These are phyloP conservation scores for Himalopsyche phryganea DNA, from an alignment of 1,140 invertebrate species.

Conservation along the genomic window DNA sequence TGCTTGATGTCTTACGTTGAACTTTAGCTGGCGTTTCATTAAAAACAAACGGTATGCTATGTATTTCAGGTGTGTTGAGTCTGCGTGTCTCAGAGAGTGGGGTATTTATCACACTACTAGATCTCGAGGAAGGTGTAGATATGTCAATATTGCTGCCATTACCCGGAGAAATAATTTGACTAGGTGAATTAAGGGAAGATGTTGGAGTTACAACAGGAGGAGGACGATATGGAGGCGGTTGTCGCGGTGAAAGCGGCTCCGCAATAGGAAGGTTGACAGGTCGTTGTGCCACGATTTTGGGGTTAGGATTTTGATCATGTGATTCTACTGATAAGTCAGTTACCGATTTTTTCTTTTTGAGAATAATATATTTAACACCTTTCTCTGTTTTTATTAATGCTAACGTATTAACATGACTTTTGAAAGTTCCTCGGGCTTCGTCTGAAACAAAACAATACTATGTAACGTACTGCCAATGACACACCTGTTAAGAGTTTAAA, in stretches of 20 bases:
- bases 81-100: too few species aligned
- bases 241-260: conserved; percentile 38
- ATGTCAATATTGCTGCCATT: too few species aligned
- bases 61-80: too few species aligned
- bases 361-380: conserved; percentile 78
- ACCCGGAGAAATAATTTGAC: too few species aligned
- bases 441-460: conserved; percentile 57
- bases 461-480: conserved; percentile 5
- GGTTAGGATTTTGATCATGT: conserved; percentile 31
- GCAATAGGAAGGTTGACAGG: not conserved
- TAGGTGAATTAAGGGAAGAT: not conserved
- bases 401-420: conserved; percentile 85
- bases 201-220: conserved; percentile 51
- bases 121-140: too few species aligned
- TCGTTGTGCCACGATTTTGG: not conserved
- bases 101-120: too few species aligned
- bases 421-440: conserved; percentile 80
- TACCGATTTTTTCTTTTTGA: conserved; percentile 68
- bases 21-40: too few species aligned
- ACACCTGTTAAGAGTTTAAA: conserved; percentile 7
- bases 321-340: conserved; percentile 39
- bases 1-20: too few species aligned
- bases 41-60: too few species aligned
- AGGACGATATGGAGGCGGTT: conserved; percentile 65
- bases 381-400: conserved; percentile 78